phyloP scores from a whole-genome alignment of 1,140 invertebrate species.

The Anastrepha obliqua region DNA sequence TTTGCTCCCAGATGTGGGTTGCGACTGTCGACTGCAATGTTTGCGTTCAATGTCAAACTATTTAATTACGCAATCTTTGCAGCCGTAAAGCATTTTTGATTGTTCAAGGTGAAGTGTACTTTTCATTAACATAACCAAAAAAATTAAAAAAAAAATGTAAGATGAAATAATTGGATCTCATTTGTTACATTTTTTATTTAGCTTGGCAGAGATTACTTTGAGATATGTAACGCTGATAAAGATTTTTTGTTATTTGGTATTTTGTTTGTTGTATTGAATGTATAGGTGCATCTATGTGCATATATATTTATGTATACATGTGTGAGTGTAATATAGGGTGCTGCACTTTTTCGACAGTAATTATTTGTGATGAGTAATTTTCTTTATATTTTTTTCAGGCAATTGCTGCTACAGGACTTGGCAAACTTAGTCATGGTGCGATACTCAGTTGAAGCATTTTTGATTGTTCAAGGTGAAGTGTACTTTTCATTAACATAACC shows the following conservation, averaged over 20 bases:
- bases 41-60: constrained; percentile 36
- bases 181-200: no score
- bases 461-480: not conserved
- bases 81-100: not conserved
- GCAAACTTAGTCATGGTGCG: no score
- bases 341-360: no score
- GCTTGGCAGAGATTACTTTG: no score
- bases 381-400: no score
- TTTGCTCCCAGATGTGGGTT: constrained; percentile 23
- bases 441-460: no score
- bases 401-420: no score
- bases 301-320: not conserved
- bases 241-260: not conserved
- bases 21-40: not conserved
- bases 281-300: not conserved
- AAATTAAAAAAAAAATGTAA: no score
- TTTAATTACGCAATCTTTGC: not conserved
- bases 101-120: not conserved
- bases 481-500: not conserved
- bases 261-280: not conserved
- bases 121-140: constrained; percentile 4
- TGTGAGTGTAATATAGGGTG: not conserved
- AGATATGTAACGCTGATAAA: no score
- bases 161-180: no score
- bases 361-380: no score